Base-by-base conservation (phyloP, 2,113 vertebrate species). In the Sphyrna mokarran region DNA sequence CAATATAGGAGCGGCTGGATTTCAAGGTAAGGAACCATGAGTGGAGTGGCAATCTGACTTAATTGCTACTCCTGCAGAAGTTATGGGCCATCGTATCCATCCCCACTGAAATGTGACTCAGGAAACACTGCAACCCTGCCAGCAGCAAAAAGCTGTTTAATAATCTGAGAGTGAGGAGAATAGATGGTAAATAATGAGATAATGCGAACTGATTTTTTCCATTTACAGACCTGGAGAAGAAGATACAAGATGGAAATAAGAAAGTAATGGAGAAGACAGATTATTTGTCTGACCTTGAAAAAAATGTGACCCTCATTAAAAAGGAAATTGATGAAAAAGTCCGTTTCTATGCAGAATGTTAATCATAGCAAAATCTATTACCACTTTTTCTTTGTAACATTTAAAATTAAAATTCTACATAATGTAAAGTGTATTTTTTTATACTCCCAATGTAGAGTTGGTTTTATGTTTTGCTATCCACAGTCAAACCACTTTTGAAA, bases 161-260 rank as follows among this genome's bases (percentile, higher is more conserved):
- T 95, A 70, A 33, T 70, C 93, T 95, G n/a, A 95, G 13, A 13
- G 66, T 11, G 40, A 95, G 93, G 22, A 95, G 20, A 48, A 72
- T 16, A 43, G 9, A 70, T 95, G 1, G n/a, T 69, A 68, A 61
- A 16, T 61, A 90, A 13, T 61, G 58, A 33, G 3, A 16, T 95
- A 95, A 37, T 94, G 40, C 18, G 23, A 40, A 70, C 22, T 48
- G 20, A 33, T 70, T 48, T 54, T 95, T 68, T 95, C 26, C 26
- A 54, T 16, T 95, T 95, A 72, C 26, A 95, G 94, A 54, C 20
- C 68, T 95, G 43, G 94, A 95, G 69, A 54, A 95, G 94, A 72
- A 48, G 40, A 48, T 95, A 72, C 54, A 95, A 48, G 94, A 95
- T 33, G 69, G 94, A 76, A 72, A 95, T 95, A 48, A 61, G 69